Base-by-base conservation (phyloP, 1,140 invertebrate species). In the Oryzaephilus surinamensis region DNA sequence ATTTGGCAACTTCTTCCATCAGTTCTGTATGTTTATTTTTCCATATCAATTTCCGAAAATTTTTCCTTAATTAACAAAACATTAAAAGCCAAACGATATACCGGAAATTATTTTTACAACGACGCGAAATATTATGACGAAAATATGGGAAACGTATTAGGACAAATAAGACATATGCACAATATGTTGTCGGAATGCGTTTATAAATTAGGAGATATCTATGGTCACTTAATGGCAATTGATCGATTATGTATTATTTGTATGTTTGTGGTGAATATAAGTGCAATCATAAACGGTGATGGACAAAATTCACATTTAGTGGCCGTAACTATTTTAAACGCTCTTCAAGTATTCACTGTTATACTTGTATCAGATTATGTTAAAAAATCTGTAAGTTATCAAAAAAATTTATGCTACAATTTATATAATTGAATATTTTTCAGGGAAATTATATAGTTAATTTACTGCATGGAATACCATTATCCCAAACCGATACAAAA, bases 31-130 rank as follows among this genome's bases (percentile, higher is more conserved):
- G 38, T 45, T 11, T 46, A 46, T 26, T 46, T 52, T 21, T 24
- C 43, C 10, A 12, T 14, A 2, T 45, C 34, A 39, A 52, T 52
- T 12, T 16, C 7, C 0, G n/a, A 15, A 10, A 43, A 41, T 38
- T 52, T 46, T 23, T 11, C 38, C 4, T 28, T 47, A 17, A 46
- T 52, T 10, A 52, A 52, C 18, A 14, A 34, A 28, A 38, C 38
- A 3, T n/a, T 51, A 14, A n/a, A 27, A 6, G 10, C 2, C 11
- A 28, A 41, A 29, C 18, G 23, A 3, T 32, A 42, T 18, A 29
- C n/a, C 12, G 28, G 20, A 4, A 10, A 19, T 28, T 44, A 37
- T 27, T 29, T 41, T 2, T 19, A 38, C 7, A 12, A 26, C 2
- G 7, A 8, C 10, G 16, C 26, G 3, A 40, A 41, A 29, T 32